phyloP scores from a whole-genome alignment of 37 sponge, comb jelly and placozoan genomes.

The Mnemiopsis leidyi region DNA sequence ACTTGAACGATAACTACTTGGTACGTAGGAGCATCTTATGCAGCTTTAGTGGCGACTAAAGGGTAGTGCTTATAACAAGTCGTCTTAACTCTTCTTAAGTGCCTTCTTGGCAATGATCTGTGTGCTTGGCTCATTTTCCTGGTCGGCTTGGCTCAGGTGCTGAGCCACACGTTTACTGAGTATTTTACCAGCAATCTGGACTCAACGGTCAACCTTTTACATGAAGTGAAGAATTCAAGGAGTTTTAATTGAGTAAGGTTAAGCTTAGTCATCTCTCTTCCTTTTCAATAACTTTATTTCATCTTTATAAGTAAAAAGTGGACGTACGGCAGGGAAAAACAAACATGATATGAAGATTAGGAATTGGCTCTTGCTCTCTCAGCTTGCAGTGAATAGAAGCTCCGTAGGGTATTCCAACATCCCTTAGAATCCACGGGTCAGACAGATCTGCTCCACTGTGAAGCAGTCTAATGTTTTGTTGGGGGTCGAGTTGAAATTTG shows the following conservation, averaged over 20 bases:
- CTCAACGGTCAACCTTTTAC: too few relatives aligned
- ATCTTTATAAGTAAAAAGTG: too few relatives aligned
- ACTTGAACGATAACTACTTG: background rate
- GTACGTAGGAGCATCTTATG: background rate
- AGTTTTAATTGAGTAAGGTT: too few relatives aligned
- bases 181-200: too few relatives aligned
- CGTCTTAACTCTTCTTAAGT: background rate
- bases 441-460: slow-evolving; percentile 57
- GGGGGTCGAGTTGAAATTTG: background rate
- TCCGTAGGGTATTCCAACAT: slow-evolving; percentile 49
- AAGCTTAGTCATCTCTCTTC: too few relatives aligned
- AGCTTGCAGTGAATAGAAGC: slow-evolving; percentile 36
- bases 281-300: too few relatives aligned
- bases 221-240: too few relatives aligned
- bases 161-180: too few relatives aligned
- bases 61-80: background rate
- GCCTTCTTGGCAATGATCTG: background rate
- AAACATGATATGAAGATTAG: slow-evolving; percentile 40
- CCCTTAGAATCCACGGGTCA: slow-evolving; percentile 21
- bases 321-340: background rate
- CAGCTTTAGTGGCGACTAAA: background rate
- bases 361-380: slow-evolving; percentile 39
- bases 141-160: too few relatives aligned
- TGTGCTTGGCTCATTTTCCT: too few relatives aligned
- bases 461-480: slow-evolving; percentile 3